Conservation (phyloP, 2,113 vertebrate genomes). For the Lampris incognitus region DNA sequence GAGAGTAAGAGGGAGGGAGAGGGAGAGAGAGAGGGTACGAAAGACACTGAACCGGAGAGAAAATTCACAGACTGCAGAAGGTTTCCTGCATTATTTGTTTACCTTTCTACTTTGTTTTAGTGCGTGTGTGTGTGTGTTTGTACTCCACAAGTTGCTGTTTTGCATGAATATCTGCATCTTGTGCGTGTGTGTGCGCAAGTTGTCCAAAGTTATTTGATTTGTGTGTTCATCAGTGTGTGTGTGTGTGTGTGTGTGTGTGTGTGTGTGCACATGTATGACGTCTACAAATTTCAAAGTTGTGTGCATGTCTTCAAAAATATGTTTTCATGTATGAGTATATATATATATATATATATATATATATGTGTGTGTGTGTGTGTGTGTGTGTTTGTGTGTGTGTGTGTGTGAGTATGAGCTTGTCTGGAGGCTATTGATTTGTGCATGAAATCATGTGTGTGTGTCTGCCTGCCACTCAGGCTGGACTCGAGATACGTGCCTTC, state of each 20-base stretch:
- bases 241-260: conserved; percentile 1
- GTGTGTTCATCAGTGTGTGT: not conserved
- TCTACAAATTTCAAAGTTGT: conserved; percentile 53
- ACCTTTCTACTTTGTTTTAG: conserved; percentile 60
- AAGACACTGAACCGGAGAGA: conserved; percentile 59
- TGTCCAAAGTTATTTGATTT: too few relatives aligned
- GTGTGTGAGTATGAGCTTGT: conserved; percentile 9
- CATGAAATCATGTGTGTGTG: conserved; percentile 27
- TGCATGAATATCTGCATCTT: too few relatives aligned
- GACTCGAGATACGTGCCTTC: conserved; percentile 89
- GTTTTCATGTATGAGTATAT: conserved; percentile 41
- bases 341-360: conserved; percentile 37
- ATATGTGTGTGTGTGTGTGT: not conserved
- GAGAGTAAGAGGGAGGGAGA: conserved; percentile 24
- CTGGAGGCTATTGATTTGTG: not conserved
- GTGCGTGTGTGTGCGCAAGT: too few relatives aligned
- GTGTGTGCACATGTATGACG: conserved; percentile 16
- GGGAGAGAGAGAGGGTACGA: conserved; percentile 31
- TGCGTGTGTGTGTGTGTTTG: conserved; percentile 36
- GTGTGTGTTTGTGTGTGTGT: conserved; percentile 27
- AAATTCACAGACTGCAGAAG: conserved; percentile 58
- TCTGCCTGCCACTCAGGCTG: conserved; percentile 60
- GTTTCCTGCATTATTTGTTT: conserved; percentile 59
- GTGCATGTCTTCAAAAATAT: conserved; percentile 26
- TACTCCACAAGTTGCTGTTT: too few relatives aligned